Conservation (phyloP, 2,888 invertebrate species). For the Andrena marginata region DNA sequence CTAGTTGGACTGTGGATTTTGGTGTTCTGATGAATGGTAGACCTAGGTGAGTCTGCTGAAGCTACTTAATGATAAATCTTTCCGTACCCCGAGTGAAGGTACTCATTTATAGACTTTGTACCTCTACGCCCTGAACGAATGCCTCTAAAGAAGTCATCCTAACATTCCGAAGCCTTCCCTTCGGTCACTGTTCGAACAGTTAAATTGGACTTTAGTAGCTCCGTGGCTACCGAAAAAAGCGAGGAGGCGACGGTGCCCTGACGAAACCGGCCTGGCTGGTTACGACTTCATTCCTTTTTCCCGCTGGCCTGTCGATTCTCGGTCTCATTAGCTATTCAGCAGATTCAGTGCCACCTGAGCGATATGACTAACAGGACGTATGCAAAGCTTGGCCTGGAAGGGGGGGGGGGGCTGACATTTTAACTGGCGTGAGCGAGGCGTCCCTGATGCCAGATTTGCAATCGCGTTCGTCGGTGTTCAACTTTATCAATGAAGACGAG, state of each 20-base stretch:
- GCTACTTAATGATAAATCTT: neutral
- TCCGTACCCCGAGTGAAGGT: neutral
- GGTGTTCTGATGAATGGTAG: no score
- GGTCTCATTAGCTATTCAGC: conserved; percentile 71
- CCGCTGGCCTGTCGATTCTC: conserved; percentile 64
- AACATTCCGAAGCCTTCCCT: no score
- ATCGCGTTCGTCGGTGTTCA: neutral
- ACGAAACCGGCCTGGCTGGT: conserved; percentile 70
- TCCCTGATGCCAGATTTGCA: conserved; percentile 11
- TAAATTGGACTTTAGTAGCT: neutral
- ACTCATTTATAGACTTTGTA: neutral
- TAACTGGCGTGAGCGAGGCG: conserved; percentile 48
- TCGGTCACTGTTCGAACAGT: no score
- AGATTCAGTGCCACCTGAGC: conserved; percentile 67
- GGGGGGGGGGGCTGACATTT: conserved; percentile 10
- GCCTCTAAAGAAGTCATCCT: no score
- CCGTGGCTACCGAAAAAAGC: conserved; percentile 8
- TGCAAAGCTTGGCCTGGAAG: conserved; percentile 49
- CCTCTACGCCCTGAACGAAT: neutral
- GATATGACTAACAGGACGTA: conserved; percentile 66
- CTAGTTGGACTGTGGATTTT: no score
- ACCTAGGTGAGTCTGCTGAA: no score
- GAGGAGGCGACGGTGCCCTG: conserved; percentile 5
- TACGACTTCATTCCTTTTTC: conserved; percentile 47
- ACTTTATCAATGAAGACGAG: neutral